These are phyloP conservation scores for Lepus americanus DNA, from an alignment of 2,113 vertebrate genomes.

Conservation along the genomic window DNA sequence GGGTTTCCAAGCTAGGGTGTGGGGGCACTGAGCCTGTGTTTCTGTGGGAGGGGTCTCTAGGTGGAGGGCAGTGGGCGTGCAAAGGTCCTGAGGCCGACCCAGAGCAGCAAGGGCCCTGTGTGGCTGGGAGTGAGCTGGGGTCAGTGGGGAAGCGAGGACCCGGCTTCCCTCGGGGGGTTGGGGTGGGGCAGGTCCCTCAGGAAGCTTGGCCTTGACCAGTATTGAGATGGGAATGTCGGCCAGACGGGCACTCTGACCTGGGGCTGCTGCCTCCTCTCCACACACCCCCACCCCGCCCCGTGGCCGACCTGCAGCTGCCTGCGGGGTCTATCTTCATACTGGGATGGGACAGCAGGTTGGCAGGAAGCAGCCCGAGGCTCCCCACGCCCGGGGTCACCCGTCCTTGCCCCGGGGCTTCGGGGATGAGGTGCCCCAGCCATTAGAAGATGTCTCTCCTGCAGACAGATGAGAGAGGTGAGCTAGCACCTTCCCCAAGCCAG, in stretches of 20 bases:
- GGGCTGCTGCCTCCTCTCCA: too few relatives aligned
- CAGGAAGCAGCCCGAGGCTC: fast-evolving
- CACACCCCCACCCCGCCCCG: too few relatives aligned
- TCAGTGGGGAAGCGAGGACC: fast-evolving
- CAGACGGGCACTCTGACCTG: too few relatives aligned
- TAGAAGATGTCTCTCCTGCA: background rate
- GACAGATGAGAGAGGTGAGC: background rate
- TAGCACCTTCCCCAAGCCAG: too few relatives aligned
- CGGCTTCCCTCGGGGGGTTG: background rate
- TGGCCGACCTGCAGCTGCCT: too few relatives aligned
- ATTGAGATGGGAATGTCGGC: too few relatives aligned
- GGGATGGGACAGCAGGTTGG: fast-evolving
- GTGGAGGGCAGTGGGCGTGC: too few relatives aligned
- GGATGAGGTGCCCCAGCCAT: too few relatives aligned
- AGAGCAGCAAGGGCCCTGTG: too few relatives aligned
- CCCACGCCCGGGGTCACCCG: fast-evolving
- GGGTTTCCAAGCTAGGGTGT: background rate
- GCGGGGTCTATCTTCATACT: background rate
- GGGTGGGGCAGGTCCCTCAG: too few relatives aligned
- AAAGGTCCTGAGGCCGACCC: background rate
- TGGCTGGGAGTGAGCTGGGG: background rate
- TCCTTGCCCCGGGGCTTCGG: background rate
- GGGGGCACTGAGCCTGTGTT: too few relatives aligned
- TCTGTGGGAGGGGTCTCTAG: too few relatives aligned
- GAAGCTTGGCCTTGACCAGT: background rate